A percentile compares a stretch with the other conserved stretches of the same genome.
phyloP scores from a whole-genome alignment of 2,888 invertebrate species.

The Limulus polyphemus region DNA sequence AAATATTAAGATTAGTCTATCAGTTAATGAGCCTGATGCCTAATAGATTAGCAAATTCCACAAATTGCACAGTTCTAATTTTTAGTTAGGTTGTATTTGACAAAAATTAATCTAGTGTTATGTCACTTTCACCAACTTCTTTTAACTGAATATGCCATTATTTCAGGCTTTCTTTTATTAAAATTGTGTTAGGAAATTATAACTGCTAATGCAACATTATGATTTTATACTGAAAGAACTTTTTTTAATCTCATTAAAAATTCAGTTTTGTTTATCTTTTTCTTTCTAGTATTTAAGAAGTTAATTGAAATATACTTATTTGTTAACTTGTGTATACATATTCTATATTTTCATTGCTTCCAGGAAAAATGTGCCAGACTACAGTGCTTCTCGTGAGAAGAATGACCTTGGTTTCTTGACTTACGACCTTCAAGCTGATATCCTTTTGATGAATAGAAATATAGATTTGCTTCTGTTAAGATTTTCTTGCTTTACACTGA shows the following conservation, averaged over 20 bases:
- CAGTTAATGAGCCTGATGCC: too few species aligned
- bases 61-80: too few species aligned
- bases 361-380: conserved; percentile 93
- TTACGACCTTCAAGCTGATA: conserved; percentile 84
- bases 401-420: conserved; percentile 91
- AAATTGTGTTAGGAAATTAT: too few species aligned
- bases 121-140: too few species aligned
- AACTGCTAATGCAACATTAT: neutral
- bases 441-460: conserved; percentile 37
- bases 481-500: too few species aligned
- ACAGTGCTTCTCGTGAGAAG: conserved; percentile 79
- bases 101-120: too few species aligned
- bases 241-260: conserved; percentile 12
- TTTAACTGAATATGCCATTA: too few species aligned
- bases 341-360: conserved; percentile 32
- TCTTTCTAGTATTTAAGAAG: conserved; percentile 3
- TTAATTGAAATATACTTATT: conserved; percentile 5
- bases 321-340: conserved; percentile 4
- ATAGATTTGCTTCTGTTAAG: too few species aligned
- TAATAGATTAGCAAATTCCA: too few species aligned
- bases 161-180: too few species aligned
- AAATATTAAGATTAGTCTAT: too few species aligned
- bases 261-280: neutral
- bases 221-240: conserved; percentile 5
- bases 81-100: too few species aligned